Conservation (phyloP, 2,888 invertebrate genomes). For the Pocota personata region DNA sequence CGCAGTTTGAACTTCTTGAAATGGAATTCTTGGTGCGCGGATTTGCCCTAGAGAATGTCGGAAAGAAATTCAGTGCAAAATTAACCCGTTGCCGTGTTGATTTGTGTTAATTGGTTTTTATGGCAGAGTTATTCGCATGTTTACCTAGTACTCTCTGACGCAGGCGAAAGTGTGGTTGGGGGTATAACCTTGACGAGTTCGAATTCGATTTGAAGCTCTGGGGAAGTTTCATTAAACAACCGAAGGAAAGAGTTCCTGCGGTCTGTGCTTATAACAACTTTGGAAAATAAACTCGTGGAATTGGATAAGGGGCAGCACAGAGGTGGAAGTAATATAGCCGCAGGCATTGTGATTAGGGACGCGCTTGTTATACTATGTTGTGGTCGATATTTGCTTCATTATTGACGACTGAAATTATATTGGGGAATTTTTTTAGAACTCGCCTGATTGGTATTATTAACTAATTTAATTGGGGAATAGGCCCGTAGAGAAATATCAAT, state of each 20-base stretch:
- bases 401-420: conserved; percentile 45
- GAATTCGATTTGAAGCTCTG: conserved; percentile 18
- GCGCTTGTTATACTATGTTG: not conserved
- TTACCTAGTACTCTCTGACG: conserved; percentile 25
- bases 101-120: conserved; percentile 58
- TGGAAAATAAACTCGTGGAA: conserved; percentile 9
- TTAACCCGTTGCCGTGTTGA: conserved; percentile 23
- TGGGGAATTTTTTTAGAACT: conserved; percentile 10
- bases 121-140: conserved; percentile 16
- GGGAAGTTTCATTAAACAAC: conserved; percentile 43
- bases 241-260: not conserved
- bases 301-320: not conserved
- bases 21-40: not conserved
- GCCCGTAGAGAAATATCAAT: not conserved
- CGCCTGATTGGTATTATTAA: not conserved
- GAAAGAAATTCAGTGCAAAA: conserved; percentile 1
- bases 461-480: conserved; percentile 7
- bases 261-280: conserved; percentile 7
- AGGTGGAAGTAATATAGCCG: not conserved
- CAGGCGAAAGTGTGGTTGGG: not conserved
- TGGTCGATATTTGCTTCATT: conserved; percentile 41
- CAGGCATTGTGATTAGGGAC: conserved; percentile 20
- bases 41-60: not conserved
- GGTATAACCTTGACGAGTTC: conserved; percentile 14
- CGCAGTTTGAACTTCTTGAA: not conserved